Conservation (phyloP, 2,113 vertebrate genomes). For the Sigmodon hispidus region DNA sequence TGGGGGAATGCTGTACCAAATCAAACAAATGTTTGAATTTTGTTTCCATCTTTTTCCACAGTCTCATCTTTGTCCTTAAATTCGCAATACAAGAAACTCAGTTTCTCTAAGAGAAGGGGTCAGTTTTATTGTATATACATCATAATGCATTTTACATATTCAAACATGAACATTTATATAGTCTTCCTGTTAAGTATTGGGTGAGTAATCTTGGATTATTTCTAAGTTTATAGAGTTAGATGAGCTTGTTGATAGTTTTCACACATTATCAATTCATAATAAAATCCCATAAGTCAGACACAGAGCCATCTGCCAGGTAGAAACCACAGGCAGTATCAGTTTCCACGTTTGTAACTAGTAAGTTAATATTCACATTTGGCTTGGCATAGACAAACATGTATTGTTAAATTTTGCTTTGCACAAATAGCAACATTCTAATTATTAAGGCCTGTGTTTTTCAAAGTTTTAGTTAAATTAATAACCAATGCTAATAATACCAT, state of each 20-base stretch:
- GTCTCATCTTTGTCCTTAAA: neutral
- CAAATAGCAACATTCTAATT: neutral
- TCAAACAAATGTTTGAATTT: neutral
- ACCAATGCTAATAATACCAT: neutral
- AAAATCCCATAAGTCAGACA: neutral
- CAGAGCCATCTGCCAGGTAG: neutral
- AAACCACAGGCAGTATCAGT: neutral
- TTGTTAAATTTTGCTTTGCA: neutral
- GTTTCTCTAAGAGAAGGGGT: neutral
- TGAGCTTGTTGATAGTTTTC: neutral
- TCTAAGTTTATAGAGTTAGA: neutral
- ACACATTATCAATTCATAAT: neutral
- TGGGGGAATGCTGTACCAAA: accelerated
- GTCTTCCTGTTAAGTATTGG: neutral
- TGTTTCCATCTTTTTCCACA: neutral
- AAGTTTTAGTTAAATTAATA: neutral
- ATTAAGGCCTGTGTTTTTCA: neutral
- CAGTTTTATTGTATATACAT: neutral
- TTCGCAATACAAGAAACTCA: neutral
- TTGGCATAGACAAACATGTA: neutral
- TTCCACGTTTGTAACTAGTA: neutral
- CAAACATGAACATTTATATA: neutral
- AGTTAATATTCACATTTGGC: neutral
- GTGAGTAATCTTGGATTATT: neutral
- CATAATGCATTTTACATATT: neutral